Percentiles rank a stretch among this genome's conserved stretches.
Conservation (phyloP, 2,888 invertebrate genomes). For the Calliphora vomitoria region DNA sequence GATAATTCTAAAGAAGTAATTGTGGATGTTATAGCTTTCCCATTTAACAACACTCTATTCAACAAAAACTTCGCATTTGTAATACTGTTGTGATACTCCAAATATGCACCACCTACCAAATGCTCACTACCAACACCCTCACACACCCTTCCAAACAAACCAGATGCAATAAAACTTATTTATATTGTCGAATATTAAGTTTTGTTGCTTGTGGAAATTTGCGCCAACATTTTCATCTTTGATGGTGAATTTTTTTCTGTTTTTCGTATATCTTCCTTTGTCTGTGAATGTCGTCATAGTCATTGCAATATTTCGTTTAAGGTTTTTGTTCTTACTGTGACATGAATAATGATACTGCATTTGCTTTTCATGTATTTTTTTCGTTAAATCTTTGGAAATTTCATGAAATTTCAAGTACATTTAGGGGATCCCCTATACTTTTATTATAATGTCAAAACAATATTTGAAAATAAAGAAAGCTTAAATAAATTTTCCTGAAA, state of each 20-base stretch:
- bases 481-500: too few species aligned
- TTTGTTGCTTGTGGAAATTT: slow-evolving; percentile 20
- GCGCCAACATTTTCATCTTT: slow-evolving; percentile 28
- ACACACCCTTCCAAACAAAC: too few species aligned
- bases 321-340: slow-evolving; percentile 31
- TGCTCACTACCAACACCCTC: too few species aligned
- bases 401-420: neutral
- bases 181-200: neutral
- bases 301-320: slow-evolving; percentile 6
- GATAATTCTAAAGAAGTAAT: too few species aligned
- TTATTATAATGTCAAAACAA: neutral
- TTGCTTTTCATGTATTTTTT: slow-evolving; percentile 12
- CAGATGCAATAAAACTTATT: neutral
- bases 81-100: too few species aligned
- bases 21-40: too few species aligned
- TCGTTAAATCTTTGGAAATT: neutral
- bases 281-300: neutral
- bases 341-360: slow-evolving; percentile 63
- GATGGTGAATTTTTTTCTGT: slow-evolving; percentile 2
- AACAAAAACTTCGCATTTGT: too few species aligned
- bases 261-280: neutral
- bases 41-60: too few species aligned
- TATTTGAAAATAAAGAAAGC: too few species aligned
- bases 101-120: neutral
- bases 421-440: neutral